Evolutionary conservation across 2,888 invertebrate genomes (phyloP).

Genomic region (Pimpla rufipes): DNA sequence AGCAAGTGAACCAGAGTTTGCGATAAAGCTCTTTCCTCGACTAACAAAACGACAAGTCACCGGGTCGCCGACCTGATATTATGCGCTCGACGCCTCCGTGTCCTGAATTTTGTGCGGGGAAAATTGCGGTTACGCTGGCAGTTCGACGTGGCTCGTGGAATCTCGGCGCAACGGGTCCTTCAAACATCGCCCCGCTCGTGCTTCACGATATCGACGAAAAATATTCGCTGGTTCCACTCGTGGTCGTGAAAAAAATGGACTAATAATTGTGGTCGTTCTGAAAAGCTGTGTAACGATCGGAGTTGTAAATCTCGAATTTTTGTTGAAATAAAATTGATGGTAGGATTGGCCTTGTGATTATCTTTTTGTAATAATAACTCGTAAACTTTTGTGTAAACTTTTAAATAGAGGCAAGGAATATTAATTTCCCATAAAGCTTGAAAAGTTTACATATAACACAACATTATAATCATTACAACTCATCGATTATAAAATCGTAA

Average conservation of each 20-base stretch:
- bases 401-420: no score
- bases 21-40: slow-evolving; percentile 39
- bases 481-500: no score
- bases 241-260: neutral
- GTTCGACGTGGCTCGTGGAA: slow-evolving; percentile 10
- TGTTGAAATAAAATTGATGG: no score
- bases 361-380: no score
- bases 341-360: no score
- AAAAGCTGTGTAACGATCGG: neutral
- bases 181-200: no score
- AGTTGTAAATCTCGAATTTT: no score
- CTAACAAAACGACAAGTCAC: slow-evolving; percentile 45
- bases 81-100: slow-evolving; percentile 45
- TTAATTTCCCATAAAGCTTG: no score
- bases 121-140: slow-evolving; percentile 16
- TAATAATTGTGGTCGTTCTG: no score
- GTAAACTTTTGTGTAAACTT: no score
- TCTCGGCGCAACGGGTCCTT: neutral
- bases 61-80: slow-evolving; percentile 45
- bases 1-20: slow-evolving; percentile 32
- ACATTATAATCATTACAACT: no score
- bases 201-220: neutral
- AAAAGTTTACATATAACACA: no score
- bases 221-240: neutral
- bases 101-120: slow-evolving; percentile 8